Conservation (phyloP, 1,140 invertebrate genomes). For the Orchesella cincta region DNA sequence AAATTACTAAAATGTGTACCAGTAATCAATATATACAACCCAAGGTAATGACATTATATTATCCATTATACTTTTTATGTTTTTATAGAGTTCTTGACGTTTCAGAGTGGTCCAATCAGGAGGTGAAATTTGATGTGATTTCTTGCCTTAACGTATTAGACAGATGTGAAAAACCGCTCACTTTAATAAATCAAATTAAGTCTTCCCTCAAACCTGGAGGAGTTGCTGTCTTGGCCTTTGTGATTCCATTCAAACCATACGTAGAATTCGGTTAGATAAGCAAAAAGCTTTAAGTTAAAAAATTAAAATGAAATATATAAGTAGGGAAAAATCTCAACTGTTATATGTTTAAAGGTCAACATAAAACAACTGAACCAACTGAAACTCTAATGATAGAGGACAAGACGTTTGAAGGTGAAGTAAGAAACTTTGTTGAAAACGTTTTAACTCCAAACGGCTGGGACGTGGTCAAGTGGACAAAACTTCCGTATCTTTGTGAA, state of each 20-base stretch:
- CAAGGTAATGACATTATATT: background rate
- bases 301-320: slow-evolving; percentile 22
- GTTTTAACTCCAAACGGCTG: slow-evolving; percentile 73
- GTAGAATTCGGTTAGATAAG: slow-evolving; percentile 72
- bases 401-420: slow-evolving; percentile 75
- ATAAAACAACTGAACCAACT: slow-evolving; percentile 59
- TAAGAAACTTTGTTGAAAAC: slow-evolving; percentile 67
- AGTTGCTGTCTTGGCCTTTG: slow-evolving; percentile 75
- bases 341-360: background rate
- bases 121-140: slow-evolving; percentile 72
- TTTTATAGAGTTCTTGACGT: slow-evolving; percentile 72
- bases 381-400: slow-evolving; percentile 72
- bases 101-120: slow-evolving; percentile 68
- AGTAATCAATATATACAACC: background rate
- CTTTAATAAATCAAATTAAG: slow-evolving; percentile 70
- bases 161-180: slow-evolving; percentile 77
- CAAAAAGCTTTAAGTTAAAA: slow-evolving; percentile 7
- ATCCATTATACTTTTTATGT: slow-evolving; percentile 21
- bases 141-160: slow-evolving; percentile 88
- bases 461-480: slow-evolving; percentile 73
- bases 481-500: slow-evolving; percentile 90
- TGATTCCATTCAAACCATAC: slow-evolving; percentile 85
- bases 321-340: background rate
- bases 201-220: slow-evolving; percentile 68
- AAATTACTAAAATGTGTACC: background rate